phyloP scores from a whole-genome alignment of 2,888 invertebrate species.

The Orchesellides sinensis region DNA sequence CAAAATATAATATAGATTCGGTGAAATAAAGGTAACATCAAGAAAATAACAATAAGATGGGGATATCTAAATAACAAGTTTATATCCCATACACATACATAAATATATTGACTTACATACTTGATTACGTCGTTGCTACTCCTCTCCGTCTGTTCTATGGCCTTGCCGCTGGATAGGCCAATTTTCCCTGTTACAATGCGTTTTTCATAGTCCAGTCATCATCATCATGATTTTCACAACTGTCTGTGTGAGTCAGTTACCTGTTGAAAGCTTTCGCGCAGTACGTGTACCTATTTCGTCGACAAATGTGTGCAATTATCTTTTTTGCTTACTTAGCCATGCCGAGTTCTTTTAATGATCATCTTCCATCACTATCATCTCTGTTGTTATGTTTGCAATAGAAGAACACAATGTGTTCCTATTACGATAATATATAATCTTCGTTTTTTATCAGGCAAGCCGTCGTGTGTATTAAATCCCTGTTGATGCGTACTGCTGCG shows the following conservation, averaged over 20 bases:
- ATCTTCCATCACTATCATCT: too few relatives aligned
- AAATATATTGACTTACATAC: too few relatives aligned
- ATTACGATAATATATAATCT: too few relatives aligned
- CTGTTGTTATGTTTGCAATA: too few relatives aligned
- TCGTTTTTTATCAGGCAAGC: too few relatives aligned
- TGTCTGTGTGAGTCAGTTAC: too few relatives aligned
- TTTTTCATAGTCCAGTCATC: background rate
- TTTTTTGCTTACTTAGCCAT: background rate
- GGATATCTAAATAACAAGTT: background rate
- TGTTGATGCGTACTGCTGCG: conserved; percentile 15
- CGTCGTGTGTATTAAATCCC: too few relatives aligned
- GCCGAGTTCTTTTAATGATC: conserved; percentile 3
- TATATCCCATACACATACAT: too few relatives aligned
- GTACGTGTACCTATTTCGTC: too few relatives aligned
- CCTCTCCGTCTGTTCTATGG: conserved; percentile 31
- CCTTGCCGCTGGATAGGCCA: conserved; percentile 69
- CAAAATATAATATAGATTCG: conserved; percentile 7
- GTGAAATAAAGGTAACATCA: background rate
- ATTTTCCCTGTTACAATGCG: conserved; percentile 14
- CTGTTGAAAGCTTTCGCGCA: too few relatives aligned
- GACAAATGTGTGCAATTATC: conserved; percentile 13
- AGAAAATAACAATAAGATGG: background rate
- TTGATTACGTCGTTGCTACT: too few relatives aligned
- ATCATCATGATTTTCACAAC: too few relatives aligned
- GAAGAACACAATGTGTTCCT: conserved; percentile 12